Conservation (phyloP, 2,797 vertebrate species). For the Esox lucius region DNA sequence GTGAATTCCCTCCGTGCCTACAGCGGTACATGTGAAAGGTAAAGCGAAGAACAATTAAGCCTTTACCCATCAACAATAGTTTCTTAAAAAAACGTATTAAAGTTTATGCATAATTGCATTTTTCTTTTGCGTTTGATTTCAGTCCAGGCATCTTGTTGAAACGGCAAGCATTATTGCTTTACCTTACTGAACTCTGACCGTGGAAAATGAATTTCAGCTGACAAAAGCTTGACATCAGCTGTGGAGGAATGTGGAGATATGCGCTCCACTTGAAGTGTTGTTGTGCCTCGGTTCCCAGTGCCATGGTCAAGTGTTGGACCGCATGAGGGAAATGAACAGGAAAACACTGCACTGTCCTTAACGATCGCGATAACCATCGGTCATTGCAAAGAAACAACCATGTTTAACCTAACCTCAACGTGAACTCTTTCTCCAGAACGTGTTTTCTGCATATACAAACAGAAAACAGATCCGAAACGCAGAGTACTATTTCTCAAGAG, state of each 20-base stretch:
- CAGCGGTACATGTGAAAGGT: not conserved
- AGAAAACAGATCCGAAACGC: constrained; percentile 22
- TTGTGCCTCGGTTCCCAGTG: not conserved
- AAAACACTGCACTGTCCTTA: constrained; percentile 6
- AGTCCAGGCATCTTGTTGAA: not conserved
- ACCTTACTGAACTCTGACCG: constrained; percentile 8
- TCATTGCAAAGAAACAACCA: not conserved
- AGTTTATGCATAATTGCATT: not conserved
- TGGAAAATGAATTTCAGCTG: constrained; percentile 1
- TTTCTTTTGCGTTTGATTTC: not conserved
- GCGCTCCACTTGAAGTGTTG: not conserved
- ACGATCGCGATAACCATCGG: not conserved
- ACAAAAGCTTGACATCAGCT: constrained; percentile 12
- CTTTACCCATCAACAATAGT: not conserved
- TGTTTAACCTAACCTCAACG: not conserved
- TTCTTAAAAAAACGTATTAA: not conserved
- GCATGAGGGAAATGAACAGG: not conserved
- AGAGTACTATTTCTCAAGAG: constrained; percentile 40
- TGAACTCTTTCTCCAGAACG: not conserved
- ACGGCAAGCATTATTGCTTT: not conserved
- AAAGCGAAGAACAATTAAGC: not conserved
- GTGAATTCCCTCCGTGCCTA: not conserved
- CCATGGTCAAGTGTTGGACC: not conserved
- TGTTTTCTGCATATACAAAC: not conserved
- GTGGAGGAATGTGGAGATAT: not conserved